Evolutionary conservation across 2,113 vertebrate species (phyloP).

Genomic region (Phyllostomus hastatus): DNA sequence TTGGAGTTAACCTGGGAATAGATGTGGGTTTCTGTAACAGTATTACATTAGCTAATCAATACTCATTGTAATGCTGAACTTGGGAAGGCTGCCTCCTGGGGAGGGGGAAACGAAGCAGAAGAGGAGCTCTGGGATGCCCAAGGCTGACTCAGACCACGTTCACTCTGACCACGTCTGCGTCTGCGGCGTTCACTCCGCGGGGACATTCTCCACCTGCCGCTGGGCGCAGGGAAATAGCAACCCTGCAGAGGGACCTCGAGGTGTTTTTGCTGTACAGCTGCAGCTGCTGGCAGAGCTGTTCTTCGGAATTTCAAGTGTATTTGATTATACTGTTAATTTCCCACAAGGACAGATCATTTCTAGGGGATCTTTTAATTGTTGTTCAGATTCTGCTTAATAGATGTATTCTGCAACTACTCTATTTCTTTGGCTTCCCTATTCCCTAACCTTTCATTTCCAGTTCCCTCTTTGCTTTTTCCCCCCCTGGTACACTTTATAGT

Average conservation of each 20-base stretch:
- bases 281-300: neutral
- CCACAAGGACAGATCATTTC: neutral
- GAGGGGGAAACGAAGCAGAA: neutral
- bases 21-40: neutral
- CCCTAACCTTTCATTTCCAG: neutral
- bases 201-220: neutral
- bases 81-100: neutral
- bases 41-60: neutral
- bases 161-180: too few relatives aligned
- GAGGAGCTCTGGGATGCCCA: neutral
- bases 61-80: neutral
- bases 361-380: neutral
- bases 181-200: neutral
- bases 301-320: neutral
- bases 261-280: neutral
- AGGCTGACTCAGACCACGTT: neutral
- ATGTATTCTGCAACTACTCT: neutral
- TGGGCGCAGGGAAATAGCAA: neutral
- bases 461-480: neutral
- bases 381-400: neutral
- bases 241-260: too few relatives aligned
- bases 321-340: neutral
- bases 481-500: neutral
- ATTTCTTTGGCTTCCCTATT: neutral
- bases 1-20: neutral